phyloP scores from a whole-genome alignment of 2,888 invertebrate genomes.

The Lumbricus terrestris region DNA sequence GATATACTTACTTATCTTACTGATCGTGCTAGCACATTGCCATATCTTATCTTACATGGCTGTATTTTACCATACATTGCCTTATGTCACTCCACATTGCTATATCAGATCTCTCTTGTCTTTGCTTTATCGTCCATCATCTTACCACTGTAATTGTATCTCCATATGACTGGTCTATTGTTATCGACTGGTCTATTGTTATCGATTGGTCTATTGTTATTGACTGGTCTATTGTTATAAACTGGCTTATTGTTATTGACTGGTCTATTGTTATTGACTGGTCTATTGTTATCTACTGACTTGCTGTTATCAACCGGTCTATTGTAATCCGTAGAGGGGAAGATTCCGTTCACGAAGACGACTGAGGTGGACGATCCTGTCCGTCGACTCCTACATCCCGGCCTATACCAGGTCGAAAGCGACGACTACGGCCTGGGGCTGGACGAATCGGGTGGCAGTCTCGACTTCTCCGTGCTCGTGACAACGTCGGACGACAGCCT shows the following conservation, averaged over 20 bases:
- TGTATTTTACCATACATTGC: neutral
- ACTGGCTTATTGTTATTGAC: neutral
- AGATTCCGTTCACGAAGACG: slow-evolving; percentile 86
- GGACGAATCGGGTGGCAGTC: neutral
- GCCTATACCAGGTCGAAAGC: neutral
- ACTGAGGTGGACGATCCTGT: slow-evolving; percentile 83
- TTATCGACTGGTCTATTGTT: too few species aligned
- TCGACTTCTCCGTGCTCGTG: neutral
- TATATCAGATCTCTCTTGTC: neutral
- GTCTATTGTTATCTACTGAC: too few species aligned
- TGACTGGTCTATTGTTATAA: too few species aligned
- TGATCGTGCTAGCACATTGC: too few species aligned
- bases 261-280: too few species aligned
- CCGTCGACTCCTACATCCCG: slow-evolving; percentile 50
- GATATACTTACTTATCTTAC: too few species aligned
- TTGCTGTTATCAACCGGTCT: too few species aligned
- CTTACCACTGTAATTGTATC: neutral
- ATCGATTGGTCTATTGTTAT: too few species aligned
- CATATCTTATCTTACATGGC: too few species aligned
- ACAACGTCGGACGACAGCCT: neutral
- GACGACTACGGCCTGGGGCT: neutral
- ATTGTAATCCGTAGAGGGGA: slow-evolving; percentile 69
- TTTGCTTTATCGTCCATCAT: neutral
- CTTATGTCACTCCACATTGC: neutral
- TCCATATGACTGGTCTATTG: neutral